These are phyloP conservation scores for Oligia strigilis DNA, from an alignment of 2,888 invertebrate genomes.

Conservation along the genomic window DNA sequence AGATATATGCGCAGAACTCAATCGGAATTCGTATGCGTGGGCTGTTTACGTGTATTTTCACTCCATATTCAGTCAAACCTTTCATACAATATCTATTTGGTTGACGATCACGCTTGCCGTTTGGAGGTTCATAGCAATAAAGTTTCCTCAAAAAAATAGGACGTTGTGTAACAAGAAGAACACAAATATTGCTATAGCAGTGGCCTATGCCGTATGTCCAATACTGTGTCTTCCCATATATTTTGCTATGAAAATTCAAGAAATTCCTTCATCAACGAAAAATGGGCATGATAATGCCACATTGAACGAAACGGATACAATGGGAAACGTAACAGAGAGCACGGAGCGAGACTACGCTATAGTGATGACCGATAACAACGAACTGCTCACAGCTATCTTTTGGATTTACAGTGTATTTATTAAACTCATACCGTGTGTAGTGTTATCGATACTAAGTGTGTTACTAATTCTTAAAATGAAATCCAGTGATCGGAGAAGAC, in stretches of 20 bases:
- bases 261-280: conserved; percentile 73
- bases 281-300: conserved; percentile 71
- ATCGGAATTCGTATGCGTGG: conserved; percentile 92
- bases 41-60: conserved; percentile 96
- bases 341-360: conserved; percentile 92
- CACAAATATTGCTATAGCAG: conserved; percentile 93
- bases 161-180: conserved; percentile 95
- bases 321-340: conserved; percentile 70
- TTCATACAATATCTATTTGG: conserved; percentile 98
- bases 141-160: conserved; percentile 95
- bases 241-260: conserved; percentile 93
- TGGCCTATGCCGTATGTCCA: conserved; percentile 95
- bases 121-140: conserved; percentile 97
- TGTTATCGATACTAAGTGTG: conserved; percentile 95
- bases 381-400: conserved; percentile 93
- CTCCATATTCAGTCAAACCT: conserved; percentile 96
- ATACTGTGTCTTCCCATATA: conserved; percentile 96
- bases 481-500: conserved; percentile 94
- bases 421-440: conserved; percentile 97
- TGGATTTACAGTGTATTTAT: conserved; percentile 98
- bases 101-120: conserved; percentile 97
- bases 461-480: conserved; percentile 94
- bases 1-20: conserved; percentile 87
- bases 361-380: conserved; percentile 92
- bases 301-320: conserved; percentile 70